A percentile compares a stretch with the other conserved stretches of the same genome.
phyloP scores from a whole-genome alignment of 2,113 vertebrate genomes.

The Drymodes brunneopygia region DNA sequence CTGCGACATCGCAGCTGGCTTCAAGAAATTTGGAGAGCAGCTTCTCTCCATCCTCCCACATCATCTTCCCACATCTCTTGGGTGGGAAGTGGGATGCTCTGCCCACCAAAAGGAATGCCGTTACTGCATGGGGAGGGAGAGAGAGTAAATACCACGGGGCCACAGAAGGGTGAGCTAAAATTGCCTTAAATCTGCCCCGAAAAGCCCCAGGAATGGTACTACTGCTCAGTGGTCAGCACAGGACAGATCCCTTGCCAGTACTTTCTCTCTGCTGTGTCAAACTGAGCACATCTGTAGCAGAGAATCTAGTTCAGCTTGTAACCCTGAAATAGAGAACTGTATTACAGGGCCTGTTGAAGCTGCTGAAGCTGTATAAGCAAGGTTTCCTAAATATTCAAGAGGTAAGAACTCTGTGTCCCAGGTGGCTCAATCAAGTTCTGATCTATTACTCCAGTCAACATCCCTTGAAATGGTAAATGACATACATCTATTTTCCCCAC shows the following conservation, averaged over 20 bases:
- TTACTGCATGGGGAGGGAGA: not conserved
- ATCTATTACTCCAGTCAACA: not conserved
- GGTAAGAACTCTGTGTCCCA: not conserved
- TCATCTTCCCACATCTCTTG: not conserved
- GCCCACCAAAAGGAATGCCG: not conserved
- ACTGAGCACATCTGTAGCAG: not conserved
- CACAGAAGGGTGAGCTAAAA: not conserved
- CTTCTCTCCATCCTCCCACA: not conserved
- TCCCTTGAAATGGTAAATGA: not conserved
- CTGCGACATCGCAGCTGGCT: not conserved
- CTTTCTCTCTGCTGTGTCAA: not conserved
- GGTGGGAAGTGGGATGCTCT: not conserved
- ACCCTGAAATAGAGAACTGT: not conserved
- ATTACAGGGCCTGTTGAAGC: rapidly evolving
- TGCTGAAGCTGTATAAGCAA: not conserved
- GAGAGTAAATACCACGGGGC: not conserved
- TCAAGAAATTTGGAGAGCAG: not conserved
- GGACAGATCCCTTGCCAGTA: not conserved
- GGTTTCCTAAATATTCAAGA: not conserved
- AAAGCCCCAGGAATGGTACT: not conserved
- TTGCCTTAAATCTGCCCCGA: not conserved
- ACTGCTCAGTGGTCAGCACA: not conserved
- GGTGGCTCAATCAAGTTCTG: not conserved
- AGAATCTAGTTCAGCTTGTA: not conserved
- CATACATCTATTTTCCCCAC: not conserved